phyloP scores from a whole-genome alignment of 2,797 vertebrate species.

The Spinus olivaceus region DNA sequence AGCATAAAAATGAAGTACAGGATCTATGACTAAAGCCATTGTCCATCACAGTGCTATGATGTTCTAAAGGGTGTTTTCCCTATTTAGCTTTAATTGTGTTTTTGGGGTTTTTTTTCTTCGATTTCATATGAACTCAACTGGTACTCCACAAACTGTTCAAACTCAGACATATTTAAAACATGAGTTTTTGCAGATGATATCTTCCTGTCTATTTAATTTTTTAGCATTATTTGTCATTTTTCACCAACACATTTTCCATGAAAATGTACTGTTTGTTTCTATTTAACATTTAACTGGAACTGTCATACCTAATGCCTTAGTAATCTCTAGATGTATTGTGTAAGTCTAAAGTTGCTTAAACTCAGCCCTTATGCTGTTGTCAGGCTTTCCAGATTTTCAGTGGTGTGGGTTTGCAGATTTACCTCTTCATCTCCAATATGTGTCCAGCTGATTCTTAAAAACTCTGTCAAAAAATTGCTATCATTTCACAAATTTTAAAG shows the following conservation, averaged over 20 bases:
- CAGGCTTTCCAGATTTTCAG: constrained; percentile 49
- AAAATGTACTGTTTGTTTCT: not conserved
- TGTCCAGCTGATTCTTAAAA: constrained; percentile 56
- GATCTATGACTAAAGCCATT: not conserved
- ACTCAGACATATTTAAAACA: not conserved
- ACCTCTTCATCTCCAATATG: constrained; percentile 54
- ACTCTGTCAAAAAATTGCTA: constrained; percentile 53
- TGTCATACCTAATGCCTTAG: constrained; percentile 24
- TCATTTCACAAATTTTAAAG: constrained; percentile 61
- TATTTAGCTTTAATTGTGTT: not conserved
- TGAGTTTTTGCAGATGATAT: not conserved
- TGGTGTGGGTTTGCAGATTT: constrained; percentile 39
- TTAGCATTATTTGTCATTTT: not conserved
- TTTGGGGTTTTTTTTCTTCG: not conserved
- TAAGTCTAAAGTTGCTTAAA: constrained; percentile 16
- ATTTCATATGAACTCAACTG: not conserved
- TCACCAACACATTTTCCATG: not conserved
- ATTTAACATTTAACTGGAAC: constrained; percentile 1
- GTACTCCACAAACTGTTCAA: not conserved
- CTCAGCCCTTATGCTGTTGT: not conserved
- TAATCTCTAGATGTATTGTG: not conserved
- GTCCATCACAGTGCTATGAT: not conserved
- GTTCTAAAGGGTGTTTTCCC: not conserved
- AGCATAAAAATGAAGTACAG: not conserved
- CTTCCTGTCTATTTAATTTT: not conserved